These are phyloP conservation scores for Drosophila neutralis DNA, from an alignment of 2,888 invertebrate genomes.

Conservation along the genomic window DNA sequence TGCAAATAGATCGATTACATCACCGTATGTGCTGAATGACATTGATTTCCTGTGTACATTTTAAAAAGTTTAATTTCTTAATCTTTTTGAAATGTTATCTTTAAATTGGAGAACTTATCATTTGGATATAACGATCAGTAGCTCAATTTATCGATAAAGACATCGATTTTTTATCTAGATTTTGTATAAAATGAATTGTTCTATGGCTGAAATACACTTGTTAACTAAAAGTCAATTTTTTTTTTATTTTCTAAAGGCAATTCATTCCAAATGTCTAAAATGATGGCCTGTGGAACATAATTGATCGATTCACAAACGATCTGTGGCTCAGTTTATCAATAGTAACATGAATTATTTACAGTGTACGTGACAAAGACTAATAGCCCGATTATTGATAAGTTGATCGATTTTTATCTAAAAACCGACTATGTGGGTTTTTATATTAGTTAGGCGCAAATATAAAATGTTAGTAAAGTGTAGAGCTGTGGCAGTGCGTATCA, in stretches of 20 bases:
- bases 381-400: not conserved
- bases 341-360: not conserved
- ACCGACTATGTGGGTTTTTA: not conserved
- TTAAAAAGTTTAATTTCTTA: not conserved
- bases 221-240: not conserved
- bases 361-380: not conserved
- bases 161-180: not conserved
- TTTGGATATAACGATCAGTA: not conserved
- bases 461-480: slow-evolving; percentile 10
- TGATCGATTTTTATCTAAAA: slow-evolving; percentile 4
- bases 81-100: not conserved
- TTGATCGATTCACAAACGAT: not conserved
- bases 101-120: not conserved
- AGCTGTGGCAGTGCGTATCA: slow-evolving; percentile 2
- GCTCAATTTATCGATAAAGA: not conserved
- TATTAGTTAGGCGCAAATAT: not conserved
- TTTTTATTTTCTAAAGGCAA: no score
- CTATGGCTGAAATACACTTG: not conserved
- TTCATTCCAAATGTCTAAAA: not conserved
- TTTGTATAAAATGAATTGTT: not conserved
- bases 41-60: not conserved
- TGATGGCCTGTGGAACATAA: not conserved
- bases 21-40: not conserved
- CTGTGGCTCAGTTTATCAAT: not conserved
- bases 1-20: not conserved